Conservation (phyloP, 2,113 vertebrate genomes). For the Bettongia penicillata region DNA sequence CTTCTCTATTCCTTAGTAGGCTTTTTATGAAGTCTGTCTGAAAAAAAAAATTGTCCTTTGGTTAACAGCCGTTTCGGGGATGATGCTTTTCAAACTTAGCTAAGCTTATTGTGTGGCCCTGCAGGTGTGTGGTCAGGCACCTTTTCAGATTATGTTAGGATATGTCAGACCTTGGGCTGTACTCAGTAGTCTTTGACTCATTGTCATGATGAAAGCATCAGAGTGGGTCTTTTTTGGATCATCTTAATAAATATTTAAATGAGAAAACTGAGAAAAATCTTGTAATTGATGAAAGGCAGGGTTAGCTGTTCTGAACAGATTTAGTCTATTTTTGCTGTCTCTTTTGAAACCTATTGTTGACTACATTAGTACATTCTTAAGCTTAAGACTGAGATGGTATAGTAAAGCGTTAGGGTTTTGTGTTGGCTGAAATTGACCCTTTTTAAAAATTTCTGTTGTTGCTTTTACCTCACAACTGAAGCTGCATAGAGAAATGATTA, state of each 20-base stretch:
- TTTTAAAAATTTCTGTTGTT: not conserved
- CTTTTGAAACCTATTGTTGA: constrained; percentile 1
- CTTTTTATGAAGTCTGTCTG: not conserved
- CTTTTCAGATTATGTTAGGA: not conserved
- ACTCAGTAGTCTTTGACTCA: not conserved
- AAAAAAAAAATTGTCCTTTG: not conserved
- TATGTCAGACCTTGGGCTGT: not conserved
- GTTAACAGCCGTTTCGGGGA: not conserved
- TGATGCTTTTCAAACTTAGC: not conserved
- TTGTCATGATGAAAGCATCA: constrained; percentile 8
- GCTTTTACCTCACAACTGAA: constrained; percentile 32
- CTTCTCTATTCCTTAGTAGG: not conserved
- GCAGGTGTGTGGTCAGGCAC: not conserved
- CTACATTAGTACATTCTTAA: constrained; percentile 36
- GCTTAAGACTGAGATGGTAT: constrained; percentile 7
- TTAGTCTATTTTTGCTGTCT: constrained; percentile 6
- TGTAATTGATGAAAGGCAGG: not conserved
- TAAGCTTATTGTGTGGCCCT: not conserved
- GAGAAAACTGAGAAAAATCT: not conserved
- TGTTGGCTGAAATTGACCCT: constrained; percentile 14
- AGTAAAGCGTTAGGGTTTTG: not conserved
- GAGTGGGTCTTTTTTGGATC: not conserved
- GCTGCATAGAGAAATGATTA: constrained; percentile 6
- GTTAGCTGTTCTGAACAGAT: not conserved
- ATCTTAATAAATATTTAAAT: not conserved